Base-by-base conservation (phyloP, 2,888 invertebrate species). In the Tenthredo livida region DNA sequence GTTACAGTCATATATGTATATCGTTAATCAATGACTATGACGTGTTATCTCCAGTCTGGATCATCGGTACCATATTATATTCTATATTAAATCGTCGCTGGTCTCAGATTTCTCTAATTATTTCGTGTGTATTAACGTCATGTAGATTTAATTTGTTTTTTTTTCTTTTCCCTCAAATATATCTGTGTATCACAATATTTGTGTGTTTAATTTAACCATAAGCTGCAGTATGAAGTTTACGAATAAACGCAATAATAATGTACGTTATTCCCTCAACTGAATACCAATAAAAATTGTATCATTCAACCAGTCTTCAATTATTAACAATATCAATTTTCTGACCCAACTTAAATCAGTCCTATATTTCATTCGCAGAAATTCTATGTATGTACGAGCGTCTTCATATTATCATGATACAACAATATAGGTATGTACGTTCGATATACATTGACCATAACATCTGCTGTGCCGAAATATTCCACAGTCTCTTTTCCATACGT, bases 401-500 rank as follows among this genome's bases (percentile, higher is more conserved):
- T 73, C 25, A 29, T 29, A 29, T 54, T 10, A 40, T 37, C n/a
- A 21, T 43, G 72, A 40, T 72, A 40, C 21, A 6, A 70, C 37
- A 37, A 37, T 37, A 37, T 70, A 9, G n/a, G 29, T 29, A 21
- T n/a, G n/a, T 29, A 43, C 40, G 33, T 17, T 50, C 9, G 0
- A 70, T 7, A 37, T 37, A 54, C 10, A 54, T 50, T 77, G 47
- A n/a, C 29, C 29, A 33, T 29, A 61, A 67, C 67, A 67, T 80
- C 40, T 80, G 61, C 58, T 40, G n/a, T 21, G 21, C 61, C 33
- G 17, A 80, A 80, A 80, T 80, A 58, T 80, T 80, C 80, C 80
- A 80, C 25, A 80, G 40, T 61, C 3, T 67, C 17, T 67, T 17
- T 67, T 33, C 25, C 25, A 61, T 25, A 10, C 25, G 1, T 12